Percentiles rank a stretch among this genome's conserved stretches.
These are phyloP conservation scores for Quadriops clusia DNA, from an alignment of 2,888 invertebrate species.

Conservation along the genomic window DNA sequence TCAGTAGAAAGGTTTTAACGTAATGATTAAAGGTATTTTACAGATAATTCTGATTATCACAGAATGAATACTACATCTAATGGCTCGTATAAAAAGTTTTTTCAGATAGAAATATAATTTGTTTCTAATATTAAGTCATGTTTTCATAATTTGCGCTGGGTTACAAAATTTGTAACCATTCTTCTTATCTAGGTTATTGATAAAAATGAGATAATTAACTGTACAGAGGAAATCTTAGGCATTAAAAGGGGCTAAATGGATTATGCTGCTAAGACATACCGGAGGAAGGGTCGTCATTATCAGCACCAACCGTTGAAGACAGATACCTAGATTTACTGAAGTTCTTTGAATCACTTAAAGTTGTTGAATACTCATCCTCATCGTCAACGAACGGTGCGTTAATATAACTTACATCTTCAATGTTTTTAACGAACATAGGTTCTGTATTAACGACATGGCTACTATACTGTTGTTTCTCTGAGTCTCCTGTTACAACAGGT, in stretches of 20 bases:
- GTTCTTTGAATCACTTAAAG: conserved; percentile 1
- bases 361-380: too few species aligned
- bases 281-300: conserved; percentile 37
- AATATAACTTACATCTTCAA: conserved; percentile 25
- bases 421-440: conserved; percentile 35
- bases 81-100: conserved; percentile 37
- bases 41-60: conserved; percentile 39
- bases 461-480: conserved; percentile 34
- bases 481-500: conserved; percentile 33
- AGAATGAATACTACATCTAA: conserved; percentile 39
- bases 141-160: conserved; percentile 6
- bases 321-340: conserved; percentile 2
- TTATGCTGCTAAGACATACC: conserved; percentile 38
- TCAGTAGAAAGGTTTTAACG: too few species aligned
- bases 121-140: conserved; percentile 13
- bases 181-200: conserved; percentile 3
- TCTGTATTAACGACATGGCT: conserved; percentile 36
- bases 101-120: conserved; percentile 30
- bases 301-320: conserved; percentile 22
- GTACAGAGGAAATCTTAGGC: conserved; percentile 8
- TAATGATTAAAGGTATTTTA: conserved; percentile 24
- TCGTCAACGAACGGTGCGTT: conserved; percentile 17
- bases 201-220: conserved; percentile 9
- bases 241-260: conserved; percentile 4
- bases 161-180: conserved; percentile 3